Percentiles rank a stretch among this genome's conserved stretches.
Conservation (phyloP, 2,888 invertebrate genomes). For the Chouioia cunea region DNA sequence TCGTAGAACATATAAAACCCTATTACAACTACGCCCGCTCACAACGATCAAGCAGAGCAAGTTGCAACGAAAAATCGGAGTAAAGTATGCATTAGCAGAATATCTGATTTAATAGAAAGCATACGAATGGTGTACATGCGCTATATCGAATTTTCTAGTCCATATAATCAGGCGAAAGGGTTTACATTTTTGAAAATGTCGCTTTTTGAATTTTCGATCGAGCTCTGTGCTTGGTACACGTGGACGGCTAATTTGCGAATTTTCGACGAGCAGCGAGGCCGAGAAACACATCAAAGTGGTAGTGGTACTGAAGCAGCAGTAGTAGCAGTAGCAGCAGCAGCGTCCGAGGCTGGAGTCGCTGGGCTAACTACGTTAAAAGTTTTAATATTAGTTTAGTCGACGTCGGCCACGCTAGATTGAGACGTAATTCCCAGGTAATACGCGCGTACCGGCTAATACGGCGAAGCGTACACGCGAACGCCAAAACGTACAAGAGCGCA, state of each 20-base stretch:
- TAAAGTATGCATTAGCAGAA: no score
- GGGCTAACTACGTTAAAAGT: conserved; percentile 68
- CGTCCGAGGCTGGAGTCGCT: conserved; percentile 12
- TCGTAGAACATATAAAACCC: no score
- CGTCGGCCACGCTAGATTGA: conserved; percentile 68
- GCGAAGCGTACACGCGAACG: conserved; percentile 53
- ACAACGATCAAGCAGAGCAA: no score
- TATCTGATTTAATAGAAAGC: no score
- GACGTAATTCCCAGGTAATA: conserved; percentile 69
- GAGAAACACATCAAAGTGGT: conserved; percentile 65
- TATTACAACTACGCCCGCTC: no score
- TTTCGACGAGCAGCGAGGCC: conserved; percentile 52
- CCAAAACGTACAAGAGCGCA: conserved; percentile 57
- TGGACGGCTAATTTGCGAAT: conserved; percentile 63
- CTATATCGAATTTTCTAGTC: no score
- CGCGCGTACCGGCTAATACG: conserved; percentile 49
- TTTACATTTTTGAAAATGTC: no score
- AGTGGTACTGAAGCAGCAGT: conserved; percentile 57
- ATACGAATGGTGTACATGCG: no score
- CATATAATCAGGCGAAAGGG: no score
- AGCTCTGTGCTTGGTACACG: conserved; percentile 30
- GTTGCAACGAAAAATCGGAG: no score
- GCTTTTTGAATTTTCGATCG: background rate
- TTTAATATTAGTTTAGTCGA: conserved; percentile 70
- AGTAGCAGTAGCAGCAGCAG: conserved; percentile 56